Conservation (phyloP, 2,113 vertebrate species). For the Petaurus breviceps region DNA sequence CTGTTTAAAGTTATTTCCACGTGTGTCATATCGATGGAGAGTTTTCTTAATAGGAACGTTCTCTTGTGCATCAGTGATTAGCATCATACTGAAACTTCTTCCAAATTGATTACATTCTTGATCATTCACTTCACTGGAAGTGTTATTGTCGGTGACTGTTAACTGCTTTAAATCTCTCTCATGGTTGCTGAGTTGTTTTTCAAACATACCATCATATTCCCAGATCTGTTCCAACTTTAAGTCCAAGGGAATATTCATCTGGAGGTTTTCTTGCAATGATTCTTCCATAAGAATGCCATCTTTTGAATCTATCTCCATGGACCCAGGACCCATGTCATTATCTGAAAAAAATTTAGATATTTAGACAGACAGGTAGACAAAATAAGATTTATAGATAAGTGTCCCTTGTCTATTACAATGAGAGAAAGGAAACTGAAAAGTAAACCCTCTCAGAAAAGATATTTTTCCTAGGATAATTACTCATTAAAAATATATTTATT, state of each 20-base stretch:
- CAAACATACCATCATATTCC: constrained; percentile 14
- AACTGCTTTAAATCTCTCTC: neutral
- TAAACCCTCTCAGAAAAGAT: neutral
- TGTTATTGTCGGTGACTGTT: constrained; percentile 11
- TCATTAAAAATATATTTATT: neutral
- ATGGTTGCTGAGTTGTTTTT: constrained; percentile 10
- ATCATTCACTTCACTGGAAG: constrained; percentile 27
- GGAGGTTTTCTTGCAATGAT: neutral
- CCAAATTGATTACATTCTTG: constrained; percentile 50
- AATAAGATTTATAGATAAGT: neutral
- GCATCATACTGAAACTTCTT: constrained; percentile 42
- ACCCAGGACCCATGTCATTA: neutral
- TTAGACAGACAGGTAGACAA: neutral
- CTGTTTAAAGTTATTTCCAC: constrained; percentile 58
- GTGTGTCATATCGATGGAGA: constrained; percentile 36
- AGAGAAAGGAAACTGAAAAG: neutral
- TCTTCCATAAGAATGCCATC: neutral
- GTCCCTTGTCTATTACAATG: neutral
- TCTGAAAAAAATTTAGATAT: neutral
- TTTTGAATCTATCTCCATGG: neutral
- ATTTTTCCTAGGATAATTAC: neutral
- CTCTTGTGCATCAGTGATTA: constrained; percentile 44
- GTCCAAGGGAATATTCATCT: neutral
- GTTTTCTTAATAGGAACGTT: constrained; percentile 54
- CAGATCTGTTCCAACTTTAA: constrained; percentile 1